Base-by-base conservation (phyloP, 2,888 invertebrate genomes). In the Epistrophella euchroma region DNA sequence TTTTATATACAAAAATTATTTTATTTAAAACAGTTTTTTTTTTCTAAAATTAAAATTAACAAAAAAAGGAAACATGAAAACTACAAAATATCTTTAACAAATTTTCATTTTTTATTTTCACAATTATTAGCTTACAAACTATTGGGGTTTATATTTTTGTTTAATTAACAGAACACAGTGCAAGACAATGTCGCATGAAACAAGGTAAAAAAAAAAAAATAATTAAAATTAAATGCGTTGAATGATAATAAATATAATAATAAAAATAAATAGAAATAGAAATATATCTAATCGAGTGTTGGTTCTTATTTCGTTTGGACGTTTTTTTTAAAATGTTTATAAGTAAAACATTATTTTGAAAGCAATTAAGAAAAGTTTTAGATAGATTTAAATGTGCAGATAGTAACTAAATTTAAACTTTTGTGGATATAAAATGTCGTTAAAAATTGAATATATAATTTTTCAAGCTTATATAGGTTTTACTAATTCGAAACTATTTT, bases 401-500 rank as follows among this genome's bases (percentile, higher is more conserved):
- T 15, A 55, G 73, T 28, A 22, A 56, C 15, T 64, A 72, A 52
- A 52, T 4, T 22, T 22, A n/a, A 56, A 50, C 45, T 74, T 52
- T 68, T 79, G 32, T 71, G 75, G 68, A 83, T 82, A 52, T 15
- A 52, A 52, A 68, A 87, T 83, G 80, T 90, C 88, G 88, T 89
- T 89, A 83, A 85, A 89, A 89, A 80, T 88, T 77, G 72, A 82
- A 88, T 86, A 88, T 90, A 89, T 89, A 88, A 88, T 71, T 37
- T 70, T 40, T 85, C 78, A 60, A 82, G 80, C 70, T 80, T 62
- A n/a, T 25, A n/a, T 76, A 81, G 79, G 86, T 50, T 55, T 78
- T 74, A 76, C 64, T 28, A 56, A 73, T 55, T 74, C 60, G 79
- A 77, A 70, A 70, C 15, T 50, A 17, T 56, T 47, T n/a, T 50